These are phyloP conservation scores for Trachymyrmex cornetzi DNA, from an alignment of 1,140 invertebrate species.

Conservation along the genomic window DNA sequence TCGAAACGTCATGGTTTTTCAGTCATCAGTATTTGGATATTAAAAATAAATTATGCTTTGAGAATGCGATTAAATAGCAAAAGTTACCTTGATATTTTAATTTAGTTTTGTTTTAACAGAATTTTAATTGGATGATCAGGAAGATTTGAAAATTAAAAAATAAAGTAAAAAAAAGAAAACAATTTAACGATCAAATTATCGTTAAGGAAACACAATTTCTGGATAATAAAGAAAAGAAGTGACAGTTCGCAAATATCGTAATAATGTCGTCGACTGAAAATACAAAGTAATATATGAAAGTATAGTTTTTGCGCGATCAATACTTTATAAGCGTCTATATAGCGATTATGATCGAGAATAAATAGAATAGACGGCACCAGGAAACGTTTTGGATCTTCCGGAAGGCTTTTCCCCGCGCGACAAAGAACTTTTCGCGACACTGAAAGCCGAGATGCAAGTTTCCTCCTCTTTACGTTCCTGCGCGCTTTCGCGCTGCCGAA, in stretches of 20 bases:
- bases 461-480: background rate
- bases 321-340: background rate
- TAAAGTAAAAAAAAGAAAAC: background rate
- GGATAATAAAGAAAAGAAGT: background rate
- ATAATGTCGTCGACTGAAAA: background rate
- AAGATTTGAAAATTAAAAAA: background rate
- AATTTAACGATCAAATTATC: background rate
- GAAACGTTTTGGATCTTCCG: conserved; percentile 12
- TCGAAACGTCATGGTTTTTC: background rate
- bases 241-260: background rate
- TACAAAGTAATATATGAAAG: conserved; percentile 7
- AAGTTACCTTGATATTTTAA: background rate
- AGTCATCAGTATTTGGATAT: background rate
- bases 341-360: conserved; percentile 20
- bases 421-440: conserved; percentile 37
- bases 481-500: background rate
- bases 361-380: conserved; percentile 9
- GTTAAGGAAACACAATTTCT: background rate
- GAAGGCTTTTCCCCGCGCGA: conserved; percentile 12
- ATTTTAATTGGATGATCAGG: background rate
- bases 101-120: background rate
- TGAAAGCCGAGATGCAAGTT: conserved; percentile 26
- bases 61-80: background rate
- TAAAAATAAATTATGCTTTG: conserved; percentile 11
- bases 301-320: background rate